Percentiles rank a stretch among this genome's conserved stretches.
Evolutionary conservation across 2,888 invertebrate species (phyloP).

Genomic region (Drosophila mayaguana): DNA sequence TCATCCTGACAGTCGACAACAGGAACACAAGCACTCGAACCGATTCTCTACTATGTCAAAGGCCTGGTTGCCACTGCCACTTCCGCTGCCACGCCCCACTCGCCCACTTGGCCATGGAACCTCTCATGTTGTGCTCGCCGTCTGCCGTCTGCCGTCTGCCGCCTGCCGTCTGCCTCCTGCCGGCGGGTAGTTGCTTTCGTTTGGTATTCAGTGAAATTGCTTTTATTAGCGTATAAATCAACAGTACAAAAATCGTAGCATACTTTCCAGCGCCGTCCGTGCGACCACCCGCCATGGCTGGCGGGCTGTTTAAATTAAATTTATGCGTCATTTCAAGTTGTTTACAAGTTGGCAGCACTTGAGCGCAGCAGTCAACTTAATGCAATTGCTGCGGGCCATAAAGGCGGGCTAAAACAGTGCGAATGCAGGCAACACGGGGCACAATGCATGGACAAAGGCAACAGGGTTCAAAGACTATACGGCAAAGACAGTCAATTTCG

Average conservation of each 20-base stretch:
- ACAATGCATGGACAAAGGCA: slow-evolving; percentile 41
- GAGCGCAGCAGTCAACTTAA: slow-evolving; percentile 32
- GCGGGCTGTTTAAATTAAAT: slow-evolving; percentile 72
- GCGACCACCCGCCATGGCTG: not conserved
- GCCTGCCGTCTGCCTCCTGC: not conserved
- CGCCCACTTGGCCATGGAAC: not conserved
- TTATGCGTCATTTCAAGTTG: slow-evolving; percentile 78
- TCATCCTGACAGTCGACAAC: slow-evolving; percentile 30
- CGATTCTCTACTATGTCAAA: slow-evolving; percentile 75
- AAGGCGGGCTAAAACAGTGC: slow-evolving; percentile 1
- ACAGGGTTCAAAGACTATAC: slow-evolving; percentile 20
- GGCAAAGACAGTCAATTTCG: slow-evolving; percentile 39
- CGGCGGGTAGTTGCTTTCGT: slow-evolving; percentile 56
- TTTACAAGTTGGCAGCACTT: slow-evolving; percentile 66
- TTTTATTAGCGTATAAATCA: slow-evolving; percentile 79
- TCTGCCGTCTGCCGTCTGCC: not conserved
- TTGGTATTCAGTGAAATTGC: slow-evolving; percentile 76
- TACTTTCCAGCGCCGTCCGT: slow-evolving; percentile 45
- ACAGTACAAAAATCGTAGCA: slow-evolving; percentile 79
- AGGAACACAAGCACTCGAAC: slow-evolving; percentile 44
- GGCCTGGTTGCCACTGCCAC: slow-evolving; percentile 42
- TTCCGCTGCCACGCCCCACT: not conserved
- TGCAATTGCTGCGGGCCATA: slow-evolving; percentile 47
- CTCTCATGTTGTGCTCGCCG: slow-evolving; percentile 3
- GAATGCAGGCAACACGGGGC: slow-evolving; percentile 22